Conservation (phyloP, 2,797 vertebrate species). For the Pangasius krempfi region DNA sequence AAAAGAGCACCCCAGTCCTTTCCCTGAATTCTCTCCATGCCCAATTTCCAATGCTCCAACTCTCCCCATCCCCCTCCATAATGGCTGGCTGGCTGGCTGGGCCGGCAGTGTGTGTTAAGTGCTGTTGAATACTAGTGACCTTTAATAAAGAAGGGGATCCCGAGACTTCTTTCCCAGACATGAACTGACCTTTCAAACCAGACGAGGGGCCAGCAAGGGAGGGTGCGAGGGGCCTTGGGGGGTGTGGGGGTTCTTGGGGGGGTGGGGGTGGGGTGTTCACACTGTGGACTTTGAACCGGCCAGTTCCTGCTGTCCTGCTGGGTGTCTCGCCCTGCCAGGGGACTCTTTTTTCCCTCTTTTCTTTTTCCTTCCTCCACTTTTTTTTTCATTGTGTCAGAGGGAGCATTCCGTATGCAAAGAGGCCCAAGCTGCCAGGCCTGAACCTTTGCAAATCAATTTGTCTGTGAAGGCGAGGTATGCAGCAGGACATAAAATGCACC, state of each 20-base stretch:
- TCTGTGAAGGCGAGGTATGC: constrained; percentile 89
- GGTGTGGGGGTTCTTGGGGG: constrained; percentile 33
- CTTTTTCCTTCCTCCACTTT: constrained; percentile 33
- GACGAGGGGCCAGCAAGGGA: constrained; percentile 81
- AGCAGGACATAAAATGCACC: constrained; percentile 79
- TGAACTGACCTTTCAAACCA: constrained; percentile 94
- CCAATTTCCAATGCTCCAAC: constrained; percentile 45
- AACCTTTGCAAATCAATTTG: constrained; percentile 99
- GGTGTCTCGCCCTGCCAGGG: constrained; percentile 67
- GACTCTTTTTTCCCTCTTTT: constrained; percentile 36
- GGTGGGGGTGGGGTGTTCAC: constrained; percentile 61
- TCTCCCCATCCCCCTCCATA: constrained; percentile 39
- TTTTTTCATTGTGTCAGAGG: constrained; percentile 58
- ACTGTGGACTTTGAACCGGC: constrained; percentile 88
- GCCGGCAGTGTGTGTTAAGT: constrained; percentile 81
- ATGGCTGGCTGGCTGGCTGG: constrained; percentile 52
- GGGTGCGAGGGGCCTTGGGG: constrained; percentile 43
- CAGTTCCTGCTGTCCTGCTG: constrained; percentile 84
- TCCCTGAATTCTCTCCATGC: constrained; percentile 33
- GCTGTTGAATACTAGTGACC: constrained; percentile 92
- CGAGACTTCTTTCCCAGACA: constrained; percentile 93
- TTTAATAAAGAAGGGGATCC: constrained; percentile 95
- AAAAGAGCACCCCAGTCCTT: constrained; percentile 16
- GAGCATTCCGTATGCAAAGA: constrained; percentile 85
- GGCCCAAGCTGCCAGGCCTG: constrained; percentile 84